Percentiles rank a stretch among this genome's conserved stretches.
Conservation (phyloP, 2,797 vertebrate genomes). For the Taeniopygia guttata region DNA sequence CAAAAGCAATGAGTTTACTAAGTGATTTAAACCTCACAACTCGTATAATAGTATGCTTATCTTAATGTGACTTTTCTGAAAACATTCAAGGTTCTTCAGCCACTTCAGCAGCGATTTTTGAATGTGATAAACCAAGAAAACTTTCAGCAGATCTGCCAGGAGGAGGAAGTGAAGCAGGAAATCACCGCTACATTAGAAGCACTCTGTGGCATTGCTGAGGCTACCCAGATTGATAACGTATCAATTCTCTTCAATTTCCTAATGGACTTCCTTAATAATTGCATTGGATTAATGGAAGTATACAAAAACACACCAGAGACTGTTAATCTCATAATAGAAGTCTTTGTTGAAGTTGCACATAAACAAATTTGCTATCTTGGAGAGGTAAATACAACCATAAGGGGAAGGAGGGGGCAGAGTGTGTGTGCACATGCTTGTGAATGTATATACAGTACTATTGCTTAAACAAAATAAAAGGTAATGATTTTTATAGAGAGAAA, state of each 20-base stretch:
- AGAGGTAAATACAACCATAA: conserved; percentile 81
- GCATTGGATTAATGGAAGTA: conserved; percentile 98
- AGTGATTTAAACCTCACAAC: background rate
- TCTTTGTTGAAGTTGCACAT: conserved; percentile 99
- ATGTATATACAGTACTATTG: background rate
- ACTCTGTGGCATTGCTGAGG: conserved; percentile 96
- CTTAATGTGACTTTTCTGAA: background rate
- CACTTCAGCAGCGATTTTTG: conserved; percentile 95
- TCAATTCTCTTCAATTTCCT: conserved; percentile 95
- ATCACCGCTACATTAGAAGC: conserved; percentile 94
- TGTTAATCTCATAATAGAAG: conserved; percentile 98
- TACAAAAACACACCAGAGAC: conserved; percentile 98
- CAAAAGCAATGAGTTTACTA: background rate
- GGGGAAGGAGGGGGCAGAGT: background rate
- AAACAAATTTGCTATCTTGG: conserved; percentile 99
- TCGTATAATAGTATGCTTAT: background rate
- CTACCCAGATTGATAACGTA: conserved; percentile 98
- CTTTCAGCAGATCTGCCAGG: conserved; percentile 95
- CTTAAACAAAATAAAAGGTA: background rate
- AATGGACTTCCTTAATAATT: conserved; percentile 98
- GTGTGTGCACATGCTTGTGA: fast-evolving
- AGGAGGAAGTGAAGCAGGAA: conserved; percentile 93
- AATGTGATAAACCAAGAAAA: conserved; percentile 99
- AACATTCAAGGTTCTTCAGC: conserved; percentile 88
- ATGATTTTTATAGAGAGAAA: background rate